Evolutionary conservation across 2,888 invertebrate genomes (phyloP), one percentile per base, ranked within the genome.

Genomic region (Phengaris alcon): DNA sequence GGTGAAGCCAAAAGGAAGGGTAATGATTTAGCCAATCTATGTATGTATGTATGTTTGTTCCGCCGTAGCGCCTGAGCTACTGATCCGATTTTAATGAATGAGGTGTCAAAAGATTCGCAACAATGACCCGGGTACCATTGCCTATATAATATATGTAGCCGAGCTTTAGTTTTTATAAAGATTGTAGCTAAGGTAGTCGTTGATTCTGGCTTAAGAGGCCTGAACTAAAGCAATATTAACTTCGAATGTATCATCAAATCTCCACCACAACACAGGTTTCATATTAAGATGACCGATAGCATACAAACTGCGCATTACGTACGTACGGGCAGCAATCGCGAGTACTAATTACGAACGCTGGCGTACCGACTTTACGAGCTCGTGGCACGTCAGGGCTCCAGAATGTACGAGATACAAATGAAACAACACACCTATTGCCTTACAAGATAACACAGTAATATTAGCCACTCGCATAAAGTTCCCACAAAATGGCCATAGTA

Each of bases 231-330:
- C 22, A 22, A 35, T 59, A 35, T 3, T 52, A 10, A 9, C 22
- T 57, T 9, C 4, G 57, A 59, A 22, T 9, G 59, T 59, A 59
- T 35, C 59, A 22, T 59, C 22, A 10, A 59, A 59, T 59, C 59
- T 59, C 35, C 22, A 22, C 10, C 59, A 59, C 52, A 52, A 48
- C 52, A 52, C 52, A 5, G 10, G 59, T 57, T 59, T 59, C 59
- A 22, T 59, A 22, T 59, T 59, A 59, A 59, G 59, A 59, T 59
- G 59, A 59, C 22, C 10, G 59, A 59, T 59, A 59, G 22, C 22
- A 22, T 10, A 59, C 59, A 1, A 59, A 35, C 22, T 22, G 59
- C 59, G 9, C 59, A 22, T 59, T 35, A 59, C 59, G 22, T 59
- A 57, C 48, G 48, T 8, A 52, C 52, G 52, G 52, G 2, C 52